These are phyloP conservation scores for Rapana venosa DNA, from an alignment of 2,888 invertebrate species.

Conservation along the genomic window DNA sequence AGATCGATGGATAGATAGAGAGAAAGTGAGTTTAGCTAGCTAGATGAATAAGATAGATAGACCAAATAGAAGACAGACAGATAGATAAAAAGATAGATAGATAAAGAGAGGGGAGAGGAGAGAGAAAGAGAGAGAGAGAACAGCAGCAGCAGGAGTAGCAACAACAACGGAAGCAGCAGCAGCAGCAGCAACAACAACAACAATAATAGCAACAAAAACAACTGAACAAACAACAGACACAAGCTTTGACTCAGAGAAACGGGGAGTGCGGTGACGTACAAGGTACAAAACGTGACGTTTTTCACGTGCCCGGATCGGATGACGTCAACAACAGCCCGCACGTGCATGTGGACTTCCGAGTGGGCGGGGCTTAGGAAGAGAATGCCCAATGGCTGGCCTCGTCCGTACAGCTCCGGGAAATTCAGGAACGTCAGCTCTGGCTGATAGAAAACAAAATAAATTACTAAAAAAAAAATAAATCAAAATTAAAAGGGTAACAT, in stretches of 20 bases:
- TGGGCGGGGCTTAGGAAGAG: constrained; percentile 59
- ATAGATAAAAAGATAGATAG: not conserved
- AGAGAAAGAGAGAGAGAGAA: not conserved
- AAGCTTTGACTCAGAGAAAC: not conserved
- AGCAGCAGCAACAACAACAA: not conserved
- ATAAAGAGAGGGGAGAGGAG: not conserved
- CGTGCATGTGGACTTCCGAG: constrained; percentile 36
- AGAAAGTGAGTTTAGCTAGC: not conserved
- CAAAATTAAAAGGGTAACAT: too few species aligned
- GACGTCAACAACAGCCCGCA: not conserved
- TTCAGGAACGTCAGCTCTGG: constrained; percentile 63
- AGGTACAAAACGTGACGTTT: not conserved
- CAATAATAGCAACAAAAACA: not conserved
- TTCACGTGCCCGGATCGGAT: not conserved
- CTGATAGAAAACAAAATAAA: constrained; percentile 51
- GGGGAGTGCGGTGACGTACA: not conserved
- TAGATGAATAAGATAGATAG: not conserved
- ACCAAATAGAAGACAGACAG: not conserved
- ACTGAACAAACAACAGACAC: not conserved
- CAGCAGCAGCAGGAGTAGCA: too few species aligned
- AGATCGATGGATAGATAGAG: not conserved
- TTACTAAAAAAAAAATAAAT: too few species aligned
- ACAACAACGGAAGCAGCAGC: too few species aligned
- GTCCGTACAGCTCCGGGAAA: constrained; percentile 64
- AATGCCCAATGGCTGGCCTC: constrained; percentile 60